Conservation (phyloP, 2,113 vertebrate genomes). For the Mustelus asterias region DNA sequence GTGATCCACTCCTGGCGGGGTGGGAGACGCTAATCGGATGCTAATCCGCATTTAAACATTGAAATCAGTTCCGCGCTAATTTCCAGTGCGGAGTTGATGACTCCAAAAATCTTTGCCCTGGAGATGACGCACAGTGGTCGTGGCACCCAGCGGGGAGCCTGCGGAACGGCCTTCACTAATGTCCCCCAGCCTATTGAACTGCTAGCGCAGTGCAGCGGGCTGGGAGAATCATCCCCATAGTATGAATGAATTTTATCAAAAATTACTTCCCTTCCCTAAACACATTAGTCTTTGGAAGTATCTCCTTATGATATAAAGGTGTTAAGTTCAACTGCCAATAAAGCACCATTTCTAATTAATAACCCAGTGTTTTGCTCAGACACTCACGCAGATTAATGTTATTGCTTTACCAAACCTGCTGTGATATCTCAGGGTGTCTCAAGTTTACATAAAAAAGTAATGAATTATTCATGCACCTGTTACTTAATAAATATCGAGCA, state of each 20-base stretch:
- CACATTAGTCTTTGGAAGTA: neutral
- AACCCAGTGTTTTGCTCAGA: neutral
- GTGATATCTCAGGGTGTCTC: neutral
- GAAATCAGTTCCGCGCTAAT: too few relatives aligned
- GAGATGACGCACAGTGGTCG: too few relatives aligned
- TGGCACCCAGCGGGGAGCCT: too few relatives aligned
- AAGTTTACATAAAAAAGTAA: neutral
- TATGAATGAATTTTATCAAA: neutral
- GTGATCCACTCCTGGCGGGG: too few relatives aligned
- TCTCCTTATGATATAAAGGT: neutral
- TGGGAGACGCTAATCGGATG: too few relatives aligned
- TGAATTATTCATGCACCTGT: neutral
- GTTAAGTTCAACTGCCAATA: neutral
- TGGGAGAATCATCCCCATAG: neutral
- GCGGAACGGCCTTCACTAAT: too few relatives aligned
- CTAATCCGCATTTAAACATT: too few relatives aligned
- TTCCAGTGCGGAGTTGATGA: too few relatives aligned
- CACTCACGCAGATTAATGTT: neutral
- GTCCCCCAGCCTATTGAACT: too few relatives aligned
- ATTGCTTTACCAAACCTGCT: neutral
- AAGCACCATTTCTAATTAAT: neutral
- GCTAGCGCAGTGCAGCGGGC: too few relatives aligned
- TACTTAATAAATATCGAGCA: constrained; percentile 12
- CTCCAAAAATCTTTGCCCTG: too few relatives aligned
- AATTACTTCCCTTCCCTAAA: neutral